Evolutionary conservation across 2,113 vertebrate genomes (phyloP).

Genomic region (Chionomys nivalis): DNA sequence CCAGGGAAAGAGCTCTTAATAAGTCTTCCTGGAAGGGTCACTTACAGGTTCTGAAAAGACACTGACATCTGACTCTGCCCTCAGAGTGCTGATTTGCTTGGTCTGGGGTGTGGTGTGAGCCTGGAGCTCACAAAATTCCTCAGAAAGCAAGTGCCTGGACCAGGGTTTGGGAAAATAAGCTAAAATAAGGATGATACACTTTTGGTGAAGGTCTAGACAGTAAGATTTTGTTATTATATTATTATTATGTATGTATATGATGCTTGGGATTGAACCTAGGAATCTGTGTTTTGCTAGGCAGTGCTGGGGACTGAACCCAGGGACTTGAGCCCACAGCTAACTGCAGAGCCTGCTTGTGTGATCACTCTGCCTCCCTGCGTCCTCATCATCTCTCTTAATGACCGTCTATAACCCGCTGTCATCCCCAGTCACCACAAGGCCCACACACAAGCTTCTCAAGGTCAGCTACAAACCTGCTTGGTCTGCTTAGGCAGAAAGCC

Average conservation of each 20-base stretch:
- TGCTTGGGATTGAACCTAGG: background rate
- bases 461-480: background rate
- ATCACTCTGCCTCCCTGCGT: background rate
- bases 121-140: background rate
- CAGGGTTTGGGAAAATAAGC: background rate
- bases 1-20: background rate
- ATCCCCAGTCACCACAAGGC: background rate
- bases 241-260: background rate
- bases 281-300: background rate
- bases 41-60: background rate
- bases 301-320: background rate
- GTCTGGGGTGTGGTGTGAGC: background rate
- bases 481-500: background rate
- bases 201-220: background rate
- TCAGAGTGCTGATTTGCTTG: background rate
- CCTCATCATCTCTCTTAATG: background rate
- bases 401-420: background rate
- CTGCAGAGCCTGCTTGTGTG: background rate
- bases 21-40: fast-evolving
- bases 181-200: background rate
- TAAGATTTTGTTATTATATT: background rate
- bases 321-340: background rate
- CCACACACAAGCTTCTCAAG: background rate
- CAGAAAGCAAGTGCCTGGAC: background rate
- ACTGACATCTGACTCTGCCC: fast-evolving